Percentiles rank a stretch among this genome's conserved stretches.
Evolutionary conservation across 2,888 invertebrate genomes (phyloP).

Genomic region (Blastobasis lacticolella): DNA sequence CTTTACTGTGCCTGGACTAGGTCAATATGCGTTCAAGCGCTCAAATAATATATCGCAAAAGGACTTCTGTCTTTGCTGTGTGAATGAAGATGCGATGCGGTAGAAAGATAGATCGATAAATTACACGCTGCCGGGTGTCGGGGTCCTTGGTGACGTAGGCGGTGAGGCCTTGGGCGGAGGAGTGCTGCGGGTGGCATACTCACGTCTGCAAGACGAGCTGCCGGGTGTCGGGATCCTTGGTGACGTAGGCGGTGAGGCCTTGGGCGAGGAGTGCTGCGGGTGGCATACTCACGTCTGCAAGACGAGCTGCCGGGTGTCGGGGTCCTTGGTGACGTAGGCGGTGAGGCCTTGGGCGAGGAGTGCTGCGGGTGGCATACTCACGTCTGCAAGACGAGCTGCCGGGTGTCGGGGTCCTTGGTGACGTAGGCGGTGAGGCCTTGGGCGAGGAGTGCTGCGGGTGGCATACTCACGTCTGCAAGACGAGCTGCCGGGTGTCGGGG

Average conservation of each 20-base stretch:
- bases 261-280: neutral
- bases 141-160: too few species aligned
- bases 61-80: too few species aligned
- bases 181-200: too few species aligned
- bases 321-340: neutral
- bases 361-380: neutral
- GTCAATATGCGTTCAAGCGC: too few species aligned
- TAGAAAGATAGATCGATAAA: too few species aligned
- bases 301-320: constrained; percentile 89
- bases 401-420: neutral
- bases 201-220: constrained; percentile 92
- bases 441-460: too few species aligned
- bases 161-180: too few species aligned
- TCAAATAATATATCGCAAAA: too few species aligned
- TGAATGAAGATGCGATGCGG: too few species aligned
- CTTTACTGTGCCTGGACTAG: too few species aligned
- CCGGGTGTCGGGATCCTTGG: constrained; percentile 78
- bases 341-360: neutral
- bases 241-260: neutral
- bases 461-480: constrained; percentile 86
- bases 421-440: neutral
- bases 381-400: neutral
- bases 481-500: constrained; percentile 94
- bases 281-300: constrained; percentile 81
- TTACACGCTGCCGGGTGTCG: constrained; percentile 93